Conservation (phyloP, 2,113 vertebrate species). For the Galemys pyrenaicus region DNA sequence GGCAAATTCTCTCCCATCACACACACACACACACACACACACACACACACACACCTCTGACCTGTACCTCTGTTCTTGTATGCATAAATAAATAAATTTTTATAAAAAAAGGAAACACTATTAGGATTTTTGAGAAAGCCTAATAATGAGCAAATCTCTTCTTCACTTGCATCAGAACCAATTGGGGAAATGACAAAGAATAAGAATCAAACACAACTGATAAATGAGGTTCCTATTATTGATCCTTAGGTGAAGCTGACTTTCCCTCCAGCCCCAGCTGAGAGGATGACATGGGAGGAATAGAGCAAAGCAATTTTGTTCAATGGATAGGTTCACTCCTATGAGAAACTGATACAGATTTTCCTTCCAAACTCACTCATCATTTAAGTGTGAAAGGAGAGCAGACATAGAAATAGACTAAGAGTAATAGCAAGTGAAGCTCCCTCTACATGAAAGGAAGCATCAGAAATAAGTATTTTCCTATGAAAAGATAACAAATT, state of each 20-base stretch:
- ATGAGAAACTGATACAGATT: neutral
- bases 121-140: neutral
- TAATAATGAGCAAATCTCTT: neutral
- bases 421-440: neutral
- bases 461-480: neutral
- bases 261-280: neutral
- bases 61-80: no score
- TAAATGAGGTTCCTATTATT: neutral
- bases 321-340: neutral
- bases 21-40: no score
- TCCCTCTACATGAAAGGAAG: neutral
- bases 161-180: neutral
- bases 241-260: neutral
- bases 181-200: neutral
- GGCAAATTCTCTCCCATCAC: no score
- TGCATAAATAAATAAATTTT: no score
- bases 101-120: constrained; percentile 17
- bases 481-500: neutral
- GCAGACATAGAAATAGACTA: neutral
- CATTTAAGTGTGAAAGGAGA: neutral
- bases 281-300: neutral
- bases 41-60: no score
- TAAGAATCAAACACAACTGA: neutral
- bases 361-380: neutral
- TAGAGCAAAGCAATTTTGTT: neutral